phyloP scores from a whole-genome alignment of 2,888 invertebrate genomes.

The Caenorhabditis macrosperma region DNA sequence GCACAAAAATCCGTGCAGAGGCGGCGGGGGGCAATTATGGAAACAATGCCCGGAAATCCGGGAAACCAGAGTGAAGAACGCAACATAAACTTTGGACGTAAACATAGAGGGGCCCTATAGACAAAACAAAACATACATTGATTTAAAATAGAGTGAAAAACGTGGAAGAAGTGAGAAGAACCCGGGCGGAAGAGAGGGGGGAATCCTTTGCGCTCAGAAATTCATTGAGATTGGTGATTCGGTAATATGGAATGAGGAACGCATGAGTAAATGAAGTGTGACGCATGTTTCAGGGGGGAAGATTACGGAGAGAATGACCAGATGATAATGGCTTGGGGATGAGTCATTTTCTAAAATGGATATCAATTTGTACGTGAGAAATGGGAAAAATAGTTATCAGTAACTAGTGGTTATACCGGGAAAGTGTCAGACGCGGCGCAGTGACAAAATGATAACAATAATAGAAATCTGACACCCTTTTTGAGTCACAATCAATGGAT shows the following conservation, averaged over 20 bases:
- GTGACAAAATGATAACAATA: not conserved
- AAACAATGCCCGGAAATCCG: not conserved
- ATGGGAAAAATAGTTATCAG: constrained; percentile 2
- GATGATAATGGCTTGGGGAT: not conserved
- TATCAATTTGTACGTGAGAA: not conserved
- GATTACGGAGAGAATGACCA: not conserved
- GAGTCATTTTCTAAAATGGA: not conserved
- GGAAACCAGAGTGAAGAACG: not conserved
- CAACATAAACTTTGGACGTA: not conserved
- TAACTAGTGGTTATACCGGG: not conserved
- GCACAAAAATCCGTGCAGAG: no score
- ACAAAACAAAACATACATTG: not conserved
- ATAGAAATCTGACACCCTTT: not conserved
- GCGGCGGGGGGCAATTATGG: not conserved
- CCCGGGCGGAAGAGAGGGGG: not conserved
- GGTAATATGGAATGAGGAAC: constrained; percentile 43
- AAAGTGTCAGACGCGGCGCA: not conserved
- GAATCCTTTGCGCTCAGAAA: constrained; percentile 1
- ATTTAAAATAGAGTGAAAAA: not conserved
- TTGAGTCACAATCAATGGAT: no score
- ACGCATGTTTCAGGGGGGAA: not conserved
- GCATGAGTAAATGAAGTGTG: not conserved
- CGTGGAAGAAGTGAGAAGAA: not conserved
- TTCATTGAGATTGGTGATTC: constrained; percentile 42
- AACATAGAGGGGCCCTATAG: no score